Evolutionary conservation across 2,888 invertebrate genomes (phyloP), one percentile per base, ranked within the genome.

Genomic region (Mesorhabditis belari): DNA sequence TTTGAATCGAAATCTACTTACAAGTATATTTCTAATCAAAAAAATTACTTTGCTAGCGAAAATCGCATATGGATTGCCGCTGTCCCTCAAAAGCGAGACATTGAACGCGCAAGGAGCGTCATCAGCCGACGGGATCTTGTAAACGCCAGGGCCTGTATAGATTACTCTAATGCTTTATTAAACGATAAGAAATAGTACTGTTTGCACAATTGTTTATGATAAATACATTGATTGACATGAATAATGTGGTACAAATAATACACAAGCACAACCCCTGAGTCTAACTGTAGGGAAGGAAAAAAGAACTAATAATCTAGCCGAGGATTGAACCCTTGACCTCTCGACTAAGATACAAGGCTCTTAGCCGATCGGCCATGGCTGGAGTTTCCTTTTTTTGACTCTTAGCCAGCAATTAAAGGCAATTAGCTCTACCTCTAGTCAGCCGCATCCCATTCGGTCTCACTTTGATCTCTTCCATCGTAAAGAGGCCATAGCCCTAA

Each of bases 1-100:
- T 89, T 84, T 94, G 94, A 0, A 90, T 87, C 25, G 89, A 88
- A 17, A 90, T 91, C 12, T n/a, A n/a, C n/a, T n/a, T n/a, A n/a
- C n/a, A n/a, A n/a, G n/a, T n/a, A n/a, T n/a, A n/a, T n/a, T n/a
- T n/a, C n/a, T n/a, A n/a, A n/a, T n/a, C 6, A 44, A 9, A n/a
- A n/a, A n/a, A n/a, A n/a, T 79, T 81, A 90, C 92, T 88, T 95
- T 95, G 2, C 94, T 95, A 0, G 94, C 93, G 82, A 90, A 94
- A 5, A 95, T 90, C 23, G 93, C 94, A 77, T 89, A 86, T 0
- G 89, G 89, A 84, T 95, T 95, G 1, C 90, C 87, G 28, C 89
- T 88, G 17, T 90, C 91, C 80, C 91, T 91, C 44, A 96, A 84
- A 56, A 96, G 84, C 4, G 91, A 89, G 0, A 96, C 94, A 81